Evolutionary conservation across 2,113 vertebrate genomes (phyloP), one percentile per base, ranked within the genome.

Genomic region (Aphelocoma coerulescens): DNA sequence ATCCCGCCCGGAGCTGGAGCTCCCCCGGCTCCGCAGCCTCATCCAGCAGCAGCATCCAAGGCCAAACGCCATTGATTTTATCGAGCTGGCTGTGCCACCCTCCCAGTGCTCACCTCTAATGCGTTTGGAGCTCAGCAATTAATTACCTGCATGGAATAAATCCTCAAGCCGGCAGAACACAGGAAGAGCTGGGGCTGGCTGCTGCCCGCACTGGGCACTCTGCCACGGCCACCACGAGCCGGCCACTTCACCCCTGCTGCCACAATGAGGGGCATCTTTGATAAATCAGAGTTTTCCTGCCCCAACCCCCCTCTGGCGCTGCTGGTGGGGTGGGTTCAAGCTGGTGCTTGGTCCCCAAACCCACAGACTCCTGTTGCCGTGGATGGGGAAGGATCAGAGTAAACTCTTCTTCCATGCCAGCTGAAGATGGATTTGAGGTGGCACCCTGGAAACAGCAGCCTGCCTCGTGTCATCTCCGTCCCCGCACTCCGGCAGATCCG

Each of bases 1-100:
- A 1, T 68, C 74, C 87, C 18, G 6, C 78, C 35, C 5, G 0
- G 22, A 59, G 86, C 86, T 30, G 73, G 65, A 87, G 87, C 87
- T 81, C 68, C 24, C 8, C 37, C 35, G 3, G 18, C 33, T 16
- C 73, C 13, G 9, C 67, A 61, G 39, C 88, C 62, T 2, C 1
- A 1, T 30, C 81, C 77, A 26, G 0, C 67, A 44, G 24, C 41
- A 1, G 23, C 44, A 12, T 30, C 88, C 5, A 12, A n/a, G 51
- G 82, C 94, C 94, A 74, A 19, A 7, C 0, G 76, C 83, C 68
- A 93, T 92, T 48, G 95, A 95, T 95, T 96, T 95, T 95, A 96
- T 95, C 0, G 96, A 94, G 9, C 87, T 1, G 14, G 10, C 69
- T 1, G 12, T 4, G 33, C 46, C 63, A 3, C 62, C 69, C 75